Evolutionary conservation across 2,113 vertebrate species (phyloP), one percentile per base, ranked within the genome.

Genomic region (Ciconia maguari): DNA sequence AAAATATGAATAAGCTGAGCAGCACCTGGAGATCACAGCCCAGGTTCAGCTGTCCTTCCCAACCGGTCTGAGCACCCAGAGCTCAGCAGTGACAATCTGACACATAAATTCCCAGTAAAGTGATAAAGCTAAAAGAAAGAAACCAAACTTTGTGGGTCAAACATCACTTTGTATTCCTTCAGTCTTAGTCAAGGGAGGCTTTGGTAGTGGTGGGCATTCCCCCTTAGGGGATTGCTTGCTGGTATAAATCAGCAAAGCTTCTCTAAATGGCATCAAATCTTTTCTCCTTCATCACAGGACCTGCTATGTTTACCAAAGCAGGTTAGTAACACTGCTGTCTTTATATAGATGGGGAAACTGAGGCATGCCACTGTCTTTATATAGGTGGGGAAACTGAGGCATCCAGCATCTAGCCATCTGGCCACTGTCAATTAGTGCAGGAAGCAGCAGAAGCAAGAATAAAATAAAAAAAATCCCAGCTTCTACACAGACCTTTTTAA

Each of bases 31-130:
- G 49, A 83, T 70, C 38, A 51, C 18, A 92, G 49, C 26, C 52
- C 41, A 21, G 25, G 48, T 64, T 90, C 32, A 60, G 42, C 34
- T 86, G 32, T 96, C 30, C 81, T 75, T 78, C 80, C 61, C 0
- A 0, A 38, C 11, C 0, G 0, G 5, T n/a, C 20, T 68, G 46
- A 90, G 55, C 0, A 0, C 38, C 15, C 6, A 0, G 32, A 76
- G 70, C 58, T 76, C 68, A 74, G 38, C 26, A 52, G 49, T 34
- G 32, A 64, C 52, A 44, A 55, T 60, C 48, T 79, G 41, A 25
- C 30, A 61, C 34, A 16, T 46, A 54, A 85, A 85, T 69, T 82
- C 44, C 34, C 27, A 54, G 9, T 34, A 20, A 77, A 80, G 8
- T 8, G 12, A 65, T 38, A 85, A 88, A 80, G 6, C 20, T 57